A percentile compares a stretch with the other conserved stretches of the same genome.
Evolutionary conservation across 1,140 invertebrate species (phyloP).

Genomic region (Heliconius melpomene): DNA sequence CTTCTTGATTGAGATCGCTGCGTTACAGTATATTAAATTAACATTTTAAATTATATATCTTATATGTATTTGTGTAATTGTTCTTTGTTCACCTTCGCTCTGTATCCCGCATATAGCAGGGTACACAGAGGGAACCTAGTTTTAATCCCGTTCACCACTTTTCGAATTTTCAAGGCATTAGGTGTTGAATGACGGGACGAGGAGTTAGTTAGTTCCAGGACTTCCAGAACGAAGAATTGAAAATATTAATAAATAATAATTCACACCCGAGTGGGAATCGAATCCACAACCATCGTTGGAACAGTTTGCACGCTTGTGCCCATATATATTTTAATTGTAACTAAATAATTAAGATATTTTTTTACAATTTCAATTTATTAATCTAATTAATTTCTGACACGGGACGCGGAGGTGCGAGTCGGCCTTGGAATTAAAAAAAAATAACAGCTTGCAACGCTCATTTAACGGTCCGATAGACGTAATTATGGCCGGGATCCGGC

Average conservation of each 20-base stretch:
- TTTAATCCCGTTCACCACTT: too few species aligned
- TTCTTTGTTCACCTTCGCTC: too few species aligned
- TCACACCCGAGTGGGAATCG: too few species aligned
- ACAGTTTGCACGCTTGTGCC: too few species aligned
- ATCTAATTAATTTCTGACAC: conserved; percentile 15
- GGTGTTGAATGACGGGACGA: too few species aligned
- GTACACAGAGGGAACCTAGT: too few species aligned
- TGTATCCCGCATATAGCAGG: not conserved
- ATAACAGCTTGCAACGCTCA: conserved; percentile 71
- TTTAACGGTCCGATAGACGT: conserved; percentile 75
- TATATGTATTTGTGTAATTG: not conserved
- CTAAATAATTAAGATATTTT: not conserved
- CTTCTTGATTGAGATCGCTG: not conserved
- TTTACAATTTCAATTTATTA: not conserved
- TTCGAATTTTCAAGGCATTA: too few species aligned
- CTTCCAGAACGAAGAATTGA: too few species aligned
- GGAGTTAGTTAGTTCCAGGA: too few species aligned
- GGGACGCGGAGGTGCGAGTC: conserved; percentile 22
- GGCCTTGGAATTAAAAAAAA: conserved; percentile 39
- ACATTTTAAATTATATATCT: not conserved
- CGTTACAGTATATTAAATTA: not conserved
- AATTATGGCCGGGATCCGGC: conserved; percentile 61
- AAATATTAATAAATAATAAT: too few species aligned
- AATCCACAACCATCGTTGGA: too few species aligned
- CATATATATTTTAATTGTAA: too few species aligned